Conservation (phyloP, 2,797 vertebrate genomes). For the Eleutherodactylus coqui region DNA sequence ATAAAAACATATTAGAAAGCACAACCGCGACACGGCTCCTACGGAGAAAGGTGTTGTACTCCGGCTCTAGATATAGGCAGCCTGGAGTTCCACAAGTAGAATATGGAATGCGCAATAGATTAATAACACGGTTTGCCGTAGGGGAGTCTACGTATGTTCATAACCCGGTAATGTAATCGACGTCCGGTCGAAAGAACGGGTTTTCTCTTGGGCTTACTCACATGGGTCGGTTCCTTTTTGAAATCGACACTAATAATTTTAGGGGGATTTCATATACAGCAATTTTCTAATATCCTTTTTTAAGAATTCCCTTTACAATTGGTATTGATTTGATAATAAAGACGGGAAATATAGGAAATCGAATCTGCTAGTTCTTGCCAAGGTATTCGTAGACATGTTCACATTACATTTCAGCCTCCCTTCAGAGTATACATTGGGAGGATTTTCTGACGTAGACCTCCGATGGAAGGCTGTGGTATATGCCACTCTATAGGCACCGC, state of each 20-base stretch:
- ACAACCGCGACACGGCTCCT: not conserved
- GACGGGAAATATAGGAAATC: not conserved
- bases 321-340: not conserved
- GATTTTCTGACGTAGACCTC: no score
- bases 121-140: not conserved
- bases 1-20: slow-evolving; percentile 43
- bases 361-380: not conserved
- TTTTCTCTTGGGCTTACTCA: not conserved
- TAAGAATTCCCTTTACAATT: not conserved
- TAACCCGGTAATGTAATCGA: not conserved
- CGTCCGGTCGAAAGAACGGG: no score
- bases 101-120: not conserved
- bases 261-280: not conserved
- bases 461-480: no score
- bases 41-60: not conserved
- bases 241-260: not conserved
- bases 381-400: no score
- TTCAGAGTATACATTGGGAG: no score
- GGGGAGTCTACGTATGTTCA: not conserved
- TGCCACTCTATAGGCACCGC: no score
- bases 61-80: not conserved
- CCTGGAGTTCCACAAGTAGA: not conserved
- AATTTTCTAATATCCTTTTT: not conserved
- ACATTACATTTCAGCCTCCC: no score
- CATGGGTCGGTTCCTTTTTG: not conserved